A percentile compares a stretch with the other conserved stretches of the same genome.
phyloP scores from a whole-genome alignment of 2,888 invertebrate species.

The Mesochorus sp. region DNA sequence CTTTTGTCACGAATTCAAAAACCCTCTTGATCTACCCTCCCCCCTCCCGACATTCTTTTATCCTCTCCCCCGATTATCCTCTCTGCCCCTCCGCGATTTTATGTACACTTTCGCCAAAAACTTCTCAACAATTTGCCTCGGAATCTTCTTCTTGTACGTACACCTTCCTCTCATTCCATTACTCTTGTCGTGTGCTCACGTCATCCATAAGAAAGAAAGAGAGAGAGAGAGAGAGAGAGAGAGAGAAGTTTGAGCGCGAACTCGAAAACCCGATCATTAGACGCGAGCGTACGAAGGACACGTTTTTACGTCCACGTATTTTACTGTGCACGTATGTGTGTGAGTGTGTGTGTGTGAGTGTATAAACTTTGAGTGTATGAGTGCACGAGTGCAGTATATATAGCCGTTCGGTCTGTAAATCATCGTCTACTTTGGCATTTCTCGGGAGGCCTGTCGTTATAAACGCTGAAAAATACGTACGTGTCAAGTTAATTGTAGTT shows the following conservation, averaged over 20 bases:
- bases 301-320: conserved; percentile 15
- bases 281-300: conserved; percentile 32
- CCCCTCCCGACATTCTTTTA: background rate
- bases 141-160: background rate
- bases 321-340: background rate
- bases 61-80: background rate
- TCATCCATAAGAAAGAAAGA: background rate
- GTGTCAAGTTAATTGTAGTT: conserved; percentile 56
- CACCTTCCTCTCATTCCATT: conserved; percentile 22
- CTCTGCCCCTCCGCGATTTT: background rate
- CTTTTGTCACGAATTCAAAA: conserved; percentile 29
- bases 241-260: conserved; percentile 27
- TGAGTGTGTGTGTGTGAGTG: background rate
- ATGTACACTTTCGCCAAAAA: conserved; percentile 24
- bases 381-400: background rate
- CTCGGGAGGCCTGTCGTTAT: conserved; percentile 34
- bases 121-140: conserved; percentile 31
- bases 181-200: background rate
- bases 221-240: background rate
- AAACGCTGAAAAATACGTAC: conserved; percentile 40
- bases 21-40: background rate
- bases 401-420: conserved; percentile 40
- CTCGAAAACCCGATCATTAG: conserved; percentile 39
- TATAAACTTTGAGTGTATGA: background rate
- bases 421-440: conserved; percentile 52